Conservation (phyloP, 1,140 invertebrate genomes). For the Pristionchus pacificus region DNA sequence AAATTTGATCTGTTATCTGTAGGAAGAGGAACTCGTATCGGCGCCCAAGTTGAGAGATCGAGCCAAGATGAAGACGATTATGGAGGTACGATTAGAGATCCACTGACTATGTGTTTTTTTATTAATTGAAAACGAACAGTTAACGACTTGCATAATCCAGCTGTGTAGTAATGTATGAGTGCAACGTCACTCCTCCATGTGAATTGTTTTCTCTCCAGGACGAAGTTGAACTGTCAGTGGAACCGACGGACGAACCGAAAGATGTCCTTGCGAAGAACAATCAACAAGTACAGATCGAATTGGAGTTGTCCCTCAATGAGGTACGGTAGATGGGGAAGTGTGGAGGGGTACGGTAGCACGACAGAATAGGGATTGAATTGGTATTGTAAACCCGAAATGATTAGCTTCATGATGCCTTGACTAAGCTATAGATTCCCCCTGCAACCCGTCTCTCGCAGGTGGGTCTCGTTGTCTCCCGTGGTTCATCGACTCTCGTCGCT, state of each 20-base stretch:
- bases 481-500: slow-evolving; percentile 30
- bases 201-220: not conserved
- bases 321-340: slow-evolving; percentile 1
- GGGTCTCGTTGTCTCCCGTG: no score
- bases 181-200: not conserved
- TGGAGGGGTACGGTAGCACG: no score
- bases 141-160: not conserved
- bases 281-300: slow-evolving; percentile 48
- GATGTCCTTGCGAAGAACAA: slow-evolving; percentile 28
- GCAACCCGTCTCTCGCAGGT: no score
- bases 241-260: slow-evolving; percentile 26
- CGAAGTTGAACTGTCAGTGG: slow-evolving; percentile 38
- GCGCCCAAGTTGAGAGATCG: slow-evolving; percentile 41
- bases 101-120: not conserved
- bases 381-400: no score
- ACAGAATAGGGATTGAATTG: not conserved
- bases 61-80: slow-evolving; percentile 58
- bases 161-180: not conserved
- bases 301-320: slow-evolving; percentile 47
- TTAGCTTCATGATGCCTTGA: no score
- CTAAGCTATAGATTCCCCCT: no score
- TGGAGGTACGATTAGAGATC: slow-evolving; percentile 46
- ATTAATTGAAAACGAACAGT: not conserved
- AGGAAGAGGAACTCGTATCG: slow-evolving; percentile 4
- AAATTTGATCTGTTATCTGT: not conserved